These are phyloP conservation scores for Nomada goodeniana DNA, from an alignment of 2,888 invertebrate species.

Conservation along the genomic window DNA sequence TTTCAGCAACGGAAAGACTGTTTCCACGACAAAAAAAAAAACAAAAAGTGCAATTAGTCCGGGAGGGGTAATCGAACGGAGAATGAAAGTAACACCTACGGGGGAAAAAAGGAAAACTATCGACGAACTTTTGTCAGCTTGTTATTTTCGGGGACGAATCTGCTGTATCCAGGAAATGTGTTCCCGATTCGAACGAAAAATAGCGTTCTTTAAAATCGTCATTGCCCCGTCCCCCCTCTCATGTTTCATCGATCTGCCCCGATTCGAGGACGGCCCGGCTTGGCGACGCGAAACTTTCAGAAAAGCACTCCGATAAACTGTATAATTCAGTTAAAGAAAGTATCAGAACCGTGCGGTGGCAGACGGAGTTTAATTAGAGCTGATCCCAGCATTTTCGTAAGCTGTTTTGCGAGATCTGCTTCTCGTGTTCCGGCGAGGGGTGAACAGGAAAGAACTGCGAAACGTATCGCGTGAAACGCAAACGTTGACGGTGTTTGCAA, in stretches of 20 bases:
- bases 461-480: too few species aligned
- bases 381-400: slow-evolving; percentile 50
- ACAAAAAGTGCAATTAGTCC: slow-evolving; percentile 35
- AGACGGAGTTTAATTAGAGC: slow-evolving; percentile 63
- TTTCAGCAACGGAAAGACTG: slow-evolving; percentile 13
- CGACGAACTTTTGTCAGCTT: neutral
- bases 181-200: slow-evolving; percentile 8
- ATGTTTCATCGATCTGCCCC: slow-evolving; percentile 41
- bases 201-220: slow-evolving; percentile 34
- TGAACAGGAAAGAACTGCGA: neutral
- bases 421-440: neutral
- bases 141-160: slow-evolving; percentile 15
- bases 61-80: slow-evolving; percentile 14
- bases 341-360: slow-evolving; percentile 49
- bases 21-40: slow-evolving; percentile 24
- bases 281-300: slow-evolving; percentile 31
- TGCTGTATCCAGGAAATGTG: slow-evolving; percentile 17
- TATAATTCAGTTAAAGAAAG: slow-evolving; percentile 63
- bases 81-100: slow-evolving; percentile 8
- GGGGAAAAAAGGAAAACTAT: neutral
- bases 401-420: slow-evolving; percentile 25
- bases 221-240: neutral
- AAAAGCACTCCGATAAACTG: slow-evolving; percentile 59
- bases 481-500: too few species aligned
- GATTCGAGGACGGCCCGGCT: slow-evolving; percentile 25